Evolutionary conservation across 1,140 invertebrate genomes (phyloP).

Genomic region (Homalodisca vitripennis): DNA sequence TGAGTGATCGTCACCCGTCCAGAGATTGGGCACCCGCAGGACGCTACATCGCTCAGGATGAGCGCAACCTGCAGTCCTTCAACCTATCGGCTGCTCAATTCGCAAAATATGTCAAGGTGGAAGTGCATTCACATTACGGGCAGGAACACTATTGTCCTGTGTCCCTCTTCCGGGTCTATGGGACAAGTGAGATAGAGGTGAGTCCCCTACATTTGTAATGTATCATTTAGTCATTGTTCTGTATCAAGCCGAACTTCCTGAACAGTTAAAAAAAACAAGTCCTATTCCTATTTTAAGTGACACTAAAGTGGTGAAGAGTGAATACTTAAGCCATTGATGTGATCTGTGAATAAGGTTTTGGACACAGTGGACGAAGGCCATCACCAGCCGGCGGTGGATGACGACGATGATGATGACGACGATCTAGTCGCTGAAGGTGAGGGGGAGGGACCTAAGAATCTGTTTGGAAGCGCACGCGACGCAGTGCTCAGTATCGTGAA

Average conservation of each 20-base stretch:
- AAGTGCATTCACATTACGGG: constrained; percentile 91
- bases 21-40: constrained; percentile 90
- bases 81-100: constrained; percentile 76
- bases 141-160: constrained; percentile 97
- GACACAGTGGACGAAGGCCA: constrained; percentile 71
- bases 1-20: constrained; percentile 88
- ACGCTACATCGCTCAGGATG: constrained; percentile 83
- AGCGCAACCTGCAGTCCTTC: constrained; percentile 86
- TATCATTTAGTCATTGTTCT: too few relatives aligned
- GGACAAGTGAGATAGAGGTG: constrained; percentile 88
- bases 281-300: too few relatives aligned
- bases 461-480: constrained; percentile 81
- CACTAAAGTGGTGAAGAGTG: too few relatives aligned
- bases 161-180: constrained; percentile 87
- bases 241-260: too few relatives aligned
- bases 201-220: too few relatives aligned
- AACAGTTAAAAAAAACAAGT: too few relatives aligned
- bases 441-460: constrained; percentile 55
- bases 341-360: constrained; percentile 45
- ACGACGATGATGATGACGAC: constrained; percentile 55
- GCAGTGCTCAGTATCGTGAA: constrained; percentile 86
- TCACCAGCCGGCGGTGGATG: background rate
- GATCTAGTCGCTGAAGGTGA: constrained; percentile 59
- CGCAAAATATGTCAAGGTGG: constrained; percentile 91
- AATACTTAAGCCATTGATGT: background rate